Evolutionary conservation across 30 jellyfish, hydroid and myxozoan species (phyloP).

Genomic region (Mastigias papua): DNA sequence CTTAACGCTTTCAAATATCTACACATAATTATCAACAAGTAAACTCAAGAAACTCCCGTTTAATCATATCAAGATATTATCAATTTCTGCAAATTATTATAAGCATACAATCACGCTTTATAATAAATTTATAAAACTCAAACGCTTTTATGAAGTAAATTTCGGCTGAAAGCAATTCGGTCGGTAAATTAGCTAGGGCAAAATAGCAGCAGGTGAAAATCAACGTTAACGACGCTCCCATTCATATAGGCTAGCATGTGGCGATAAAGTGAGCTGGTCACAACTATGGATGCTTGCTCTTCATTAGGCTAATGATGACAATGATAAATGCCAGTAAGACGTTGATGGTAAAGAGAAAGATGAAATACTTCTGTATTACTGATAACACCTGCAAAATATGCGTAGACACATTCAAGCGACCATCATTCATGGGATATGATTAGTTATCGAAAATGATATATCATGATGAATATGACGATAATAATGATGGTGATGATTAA

Average conservation of each 20-base stretch:
- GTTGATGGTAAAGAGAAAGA: constrained; percentile 1
- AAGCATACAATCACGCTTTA: not conserved
- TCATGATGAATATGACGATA: not conserved
- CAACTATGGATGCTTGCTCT: not conserved
- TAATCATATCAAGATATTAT: too few relatives aligned
- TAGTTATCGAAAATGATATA: not conserved
- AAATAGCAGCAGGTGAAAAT: not conserved
- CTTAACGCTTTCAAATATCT: too few relatives aligned
- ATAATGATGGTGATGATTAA: constrained; percentile 1
- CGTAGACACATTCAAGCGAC: too few relatives aligned
- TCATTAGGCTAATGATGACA: constrained; percentile 10
- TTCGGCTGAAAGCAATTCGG: not conserved
- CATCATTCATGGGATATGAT: too few relatives aligned
- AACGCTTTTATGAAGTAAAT: not conserved
- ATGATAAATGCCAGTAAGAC: not conserved
- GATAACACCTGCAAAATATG: too few relatives aligned
- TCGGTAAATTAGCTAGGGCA: not conserved
- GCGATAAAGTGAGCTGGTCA: not conserved
- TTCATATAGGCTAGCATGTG: not conserved
- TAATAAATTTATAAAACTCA: not conserved
- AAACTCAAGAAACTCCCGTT: not conserved
- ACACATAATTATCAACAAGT: not conserved
- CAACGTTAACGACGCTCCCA: not conserved
- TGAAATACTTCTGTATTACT: too few relatives aligned
- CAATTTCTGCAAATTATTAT: not conserved